phyloP scores from a whole-genome alignment of 2,113 vertebrate genomes.

The Puffinus mauretanicus region DNA sequence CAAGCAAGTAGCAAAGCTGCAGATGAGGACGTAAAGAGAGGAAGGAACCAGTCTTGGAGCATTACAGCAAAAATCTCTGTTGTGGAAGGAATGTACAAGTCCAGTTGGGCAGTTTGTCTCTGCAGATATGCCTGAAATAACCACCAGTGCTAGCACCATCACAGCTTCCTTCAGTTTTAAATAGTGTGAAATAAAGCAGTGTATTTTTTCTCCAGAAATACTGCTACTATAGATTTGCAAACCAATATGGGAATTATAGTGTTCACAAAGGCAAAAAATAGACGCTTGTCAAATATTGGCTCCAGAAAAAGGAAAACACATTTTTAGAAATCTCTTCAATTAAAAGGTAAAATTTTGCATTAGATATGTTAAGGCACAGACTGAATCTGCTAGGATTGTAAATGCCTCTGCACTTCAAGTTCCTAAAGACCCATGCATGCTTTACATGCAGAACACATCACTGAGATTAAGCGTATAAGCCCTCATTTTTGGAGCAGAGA shows the following conservation, averaged over 20 bases:
- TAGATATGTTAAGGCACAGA: background rate
- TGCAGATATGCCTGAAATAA: background rate
- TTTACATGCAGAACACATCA: background rate
- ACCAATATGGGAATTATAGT: background rate
- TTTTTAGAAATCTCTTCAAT: conserved; percentile 14
- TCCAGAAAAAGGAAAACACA: background rate
- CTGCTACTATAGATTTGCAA: background rate
- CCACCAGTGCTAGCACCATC: background rate
- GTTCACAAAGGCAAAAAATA: background rate
- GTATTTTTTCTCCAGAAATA: background rate
- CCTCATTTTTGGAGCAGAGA: background rate
- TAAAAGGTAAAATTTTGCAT: background rate
- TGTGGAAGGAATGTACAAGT: rapidly evolving
- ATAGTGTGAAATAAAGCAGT: background rate
- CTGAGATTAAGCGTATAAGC: background rate
- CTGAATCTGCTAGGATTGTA: background rate
- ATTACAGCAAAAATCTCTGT: background rate
- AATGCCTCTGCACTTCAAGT: background rate
- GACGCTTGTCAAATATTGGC: background rate
- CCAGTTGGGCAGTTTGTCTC: background rate
- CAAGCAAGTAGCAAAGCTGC: background rate
- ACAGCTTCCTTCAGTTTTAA: background rate
- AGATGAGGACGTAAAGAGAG: background rate
- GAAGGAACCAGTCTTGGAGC: background rate
- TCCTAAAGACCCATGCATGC: background rate